phyloP scores from a whole-genome alignment of 2,888 invertebrate genomes.

The Caenorhabditis sp. region DNA sequence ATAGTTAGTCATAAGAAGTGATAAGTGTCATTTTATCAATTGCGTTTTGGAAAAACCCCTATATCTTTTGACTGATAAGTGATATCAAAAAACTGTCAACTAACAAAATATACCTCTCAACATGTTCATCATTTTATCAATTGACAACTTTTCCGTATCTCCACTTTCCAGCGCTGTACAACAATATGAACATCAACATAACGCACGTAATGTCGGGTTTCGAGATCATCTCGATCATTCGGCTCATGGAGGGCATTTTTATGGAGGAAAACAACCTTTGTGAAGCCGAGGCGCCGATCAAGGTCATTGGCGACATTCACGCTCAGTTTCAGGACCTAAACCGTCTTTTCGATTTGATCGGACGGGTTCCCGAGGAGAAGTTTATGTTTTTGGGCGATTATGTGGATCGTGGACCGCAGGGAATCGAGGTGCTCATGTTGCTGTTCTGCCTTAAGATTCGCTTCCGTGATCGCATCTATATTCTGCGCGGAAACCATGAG shows the following conservation, averaged over 20 bases:
- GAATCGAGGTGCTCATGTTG: constrained; percentile 75
- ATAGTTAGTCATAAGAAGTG: constrained; percentile 46
- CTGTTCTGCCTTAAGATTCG: constrained; percentile 78
- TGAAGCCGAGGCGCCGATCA: constrained; percentile 78
- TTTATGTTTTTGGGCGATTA: constrained; percentile 78
- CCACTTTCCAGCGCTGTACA: constrained; percentile 64
- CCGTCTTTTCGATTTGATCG: constrained; percentile 76
- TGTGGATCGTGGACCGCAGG: constrained; percentile 79
- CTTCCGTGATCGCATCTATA: constrained; percentile 72
- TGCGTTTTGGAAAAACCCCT: too few relatives aligned
- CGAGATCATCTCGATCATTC: constrained; percentile 72
- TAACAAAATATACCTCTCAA: too few relatives aligned
- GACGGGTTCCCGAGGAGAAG: constrained; percentile 76
- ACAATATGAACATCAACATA: constrained; percentile 64
- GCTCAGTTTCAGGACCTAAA: constrained; percentile 78
- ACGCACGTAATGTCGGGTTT: constrained; percentile 65
- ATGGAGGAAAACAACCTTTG: constrained; percentile 73
- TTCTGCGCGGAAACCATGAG: constrained; percentile 79
- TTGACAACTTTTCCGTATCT: background rate
- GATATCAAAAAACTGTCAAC: too few relatives aligned
- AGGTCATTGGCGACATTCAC: constrained; percentile 78
- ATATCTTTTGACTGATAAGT: too few relatives aligned
- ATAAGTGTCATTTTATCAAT: too few relatives aligned
- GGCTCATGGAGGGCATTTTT: constrained; percentile 62
- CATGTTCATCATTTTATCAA: background rate